Conservation (phyloP, 2,113 vertebrate species). For the Barbus barbus region DNA sequence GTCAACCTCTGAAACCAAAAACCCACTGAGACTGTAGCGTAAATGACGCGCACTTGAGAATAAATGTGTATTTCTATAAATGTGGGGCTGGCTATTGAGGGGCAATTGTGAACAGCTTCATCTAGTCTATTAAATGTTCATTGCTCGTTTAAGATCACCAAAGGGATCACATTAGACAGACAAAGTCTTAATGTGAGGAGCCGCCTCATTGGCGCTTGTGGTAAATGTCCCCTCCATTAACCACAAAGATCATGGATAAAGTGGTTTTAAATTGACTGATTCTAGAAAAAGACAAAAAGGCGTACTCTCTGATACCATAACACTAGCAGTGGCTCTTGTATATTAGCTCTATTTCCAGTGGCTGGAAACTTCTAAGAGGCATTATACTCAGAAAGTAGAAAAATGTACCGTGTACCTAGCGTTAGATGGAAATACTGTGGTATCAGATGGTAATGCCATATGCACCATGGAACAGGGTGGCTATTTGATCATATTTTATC, state of each 20-base stretch:
- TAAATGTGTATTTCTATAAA: not conserved
- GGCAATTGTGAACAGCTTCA: slow-evolving; percentile 23
- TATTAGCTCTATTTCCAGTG: not conserved
- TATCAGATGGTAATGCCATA: not conserved
- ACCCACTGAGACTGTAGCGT: not conserved
- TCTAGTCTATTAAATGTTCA: slow-evolving; percentile 45
- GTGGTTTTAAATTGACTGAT: slow-evolving; percentile 49
- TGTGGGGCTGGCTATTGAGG: not conserved
- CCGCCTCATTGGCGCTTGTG: slow-evolving; percentile 48
- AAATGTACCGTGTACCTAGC: not conserved
- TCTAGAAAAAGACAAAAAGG: slow-evolving; percentile 43
- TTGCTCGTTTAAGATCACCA: slow-evolving; percentile 51
- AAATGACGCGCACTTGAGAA: not conserved
- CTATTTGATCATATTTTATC: too few relatives aligned
- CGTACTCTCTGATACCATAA: not conserved
- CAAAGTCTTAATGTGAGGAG: slow-evolving; percentile 19
- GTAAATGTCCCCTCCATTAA: slow-evolving; percentile 52
- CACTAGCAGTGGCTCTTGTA: not conserved
- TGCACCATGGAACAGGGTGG: too few relatives aligned
- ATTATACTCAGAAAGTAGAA: not conserved
- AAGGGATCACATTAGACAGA: slow-evolving; percentile 55
- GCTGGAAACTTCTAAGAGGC: not conserved
- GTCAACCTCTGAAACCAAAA: not conserved
- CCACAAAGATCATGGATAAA: slow-evolving; percentile 44
- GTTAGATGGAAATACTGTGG: not conserved